phyloP scores from a whole-genome alignment of 2,113 vertebrate genomes.

The Oplegnathus fasciatus region DNA sequence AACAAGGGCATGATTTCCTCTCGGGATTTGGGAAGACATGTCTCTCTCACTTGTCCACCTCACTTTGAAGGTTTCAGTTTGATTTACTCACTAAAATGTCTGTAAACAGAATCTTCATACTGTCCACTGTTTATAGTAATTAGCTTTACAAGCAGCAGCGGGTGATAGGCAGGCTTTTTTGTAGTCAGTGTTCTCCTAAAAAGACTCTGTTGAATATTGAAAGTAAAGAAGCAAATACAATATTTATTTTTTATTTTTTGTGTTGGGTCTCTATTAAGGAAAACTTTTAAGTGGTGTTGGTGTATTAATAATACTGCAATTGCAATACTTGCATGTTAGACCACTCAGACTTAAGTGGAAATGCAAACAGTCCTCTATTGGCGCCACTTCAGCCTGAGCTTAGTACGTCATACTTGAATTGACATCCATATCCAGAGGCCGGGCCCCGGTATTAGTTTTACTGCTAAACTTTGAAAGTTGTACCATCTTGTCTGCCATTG shows the following conservation, averaged over 20 bases:
- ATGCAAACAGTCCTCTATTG: background rate
- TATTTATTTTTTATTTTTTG: no score
- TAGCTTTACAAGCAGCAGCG: no score
- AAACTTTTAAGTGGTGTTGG: no score
- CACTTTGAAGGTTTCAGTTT: background rate
- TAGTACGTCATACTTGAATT: background rate
- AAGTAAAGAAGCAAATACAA: no score
- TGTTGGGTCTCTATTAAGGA: no score
- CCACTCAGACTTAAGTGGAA: background rate
- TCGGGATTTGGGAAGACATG: no score
- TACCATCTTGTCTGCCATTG: slow-evolving; percentile 22
- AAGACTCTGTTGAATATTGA: no score
- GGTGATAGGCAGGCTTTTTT: no score
- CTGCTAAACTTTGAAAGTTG: background rate
- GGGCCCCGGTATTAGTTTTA: background rate
- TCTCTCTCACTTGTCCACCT: background rate
- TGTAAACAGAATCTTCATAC: background rate
- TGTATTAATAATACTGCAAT: no score
- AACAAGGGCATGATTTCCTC: no score
- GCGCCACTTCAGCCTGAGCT: background rate
- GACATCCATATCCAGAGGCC: background rate
- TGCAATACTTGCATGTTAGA: background rate
- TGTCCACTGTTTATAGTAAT: background rate
- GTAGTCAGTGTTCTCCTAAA: no score
- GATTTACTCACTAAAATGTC: background rate